Conservation (phyloP, 2,888 invertebrate species). For the Dicranocentrus wangi region DNA sequence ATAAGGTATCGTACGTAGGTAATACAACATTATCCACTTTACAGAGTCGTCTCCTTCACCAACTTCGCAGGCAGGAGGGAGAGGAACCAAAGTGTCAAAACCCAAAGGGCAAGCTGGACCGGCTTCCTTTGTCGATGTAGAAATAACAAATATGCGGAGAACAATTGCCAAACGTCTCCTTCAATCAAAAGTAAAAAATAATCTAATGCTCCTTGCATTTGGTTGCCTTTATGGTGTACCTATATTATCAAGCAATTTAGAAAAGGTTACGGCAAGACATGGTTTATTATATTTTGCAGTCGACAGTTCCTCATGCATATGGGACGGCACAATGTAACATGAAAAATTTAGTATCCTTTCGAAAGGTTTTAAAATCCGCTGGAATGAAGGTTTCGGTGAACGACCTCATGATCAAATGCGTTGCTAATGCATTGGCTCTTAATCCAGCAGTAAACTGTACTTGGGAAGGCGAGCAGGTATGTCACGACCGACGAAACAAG, state of each 20-base stretch:
- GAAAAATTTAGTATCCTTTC: slow-evolving; percentile 76
- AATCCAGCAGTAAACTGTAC: slow-evolving; percentile 77
- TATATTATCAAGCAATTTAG: too few species aligned
- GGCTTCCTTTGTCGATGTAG: slow-evolving; percentile 77
- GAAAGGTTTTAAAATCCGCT: slow-evolving; percentile 77
- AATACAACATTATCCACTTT: background rate
- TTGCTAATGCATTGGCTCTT: slow-evolving; percentile 78
- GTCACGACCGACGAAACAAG: too few species aligned
- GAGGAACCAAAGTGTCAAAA: slow-evolving; percentile 38
- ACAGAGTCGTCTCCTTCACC: slow-evolving; percentile 42
- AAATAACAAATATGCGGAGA: slow-evolving; percentile 79
- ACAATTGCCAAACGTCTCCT: slow-evolving; percentile 81
- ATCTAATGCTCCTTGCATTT: background rate
- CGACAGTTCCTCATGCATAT: slow-evolving; percentile 81
- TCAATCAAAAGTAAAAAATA: slow-evolving; percentile 78
- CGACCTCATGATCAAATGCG: slow-evolving; percentile 81
- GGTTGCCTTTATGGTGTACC: too few species aligned
- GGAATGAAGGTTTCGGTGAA: slow-evolving; percentile 80
- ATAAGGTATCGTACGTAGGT: too few species aligned
- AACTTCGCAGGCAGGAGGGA: slow-evolving; percentile 54
- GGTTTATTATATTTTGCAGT: slow-evolving; percentile 76
- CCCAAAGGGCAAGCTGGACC: slow-evolving; percentile 63
- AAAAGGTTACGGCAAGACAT: too few species aligned
- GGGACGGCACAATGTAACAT: slow-evolving; percentile 78
- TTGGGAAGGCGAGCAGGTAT: slow-evolving; percentile 76